These are phyloP conservation scores for Diadophis punctatus DNA, from an alignment of 2,113 vertebrate species.

Conservation along the genomic window DNA sequence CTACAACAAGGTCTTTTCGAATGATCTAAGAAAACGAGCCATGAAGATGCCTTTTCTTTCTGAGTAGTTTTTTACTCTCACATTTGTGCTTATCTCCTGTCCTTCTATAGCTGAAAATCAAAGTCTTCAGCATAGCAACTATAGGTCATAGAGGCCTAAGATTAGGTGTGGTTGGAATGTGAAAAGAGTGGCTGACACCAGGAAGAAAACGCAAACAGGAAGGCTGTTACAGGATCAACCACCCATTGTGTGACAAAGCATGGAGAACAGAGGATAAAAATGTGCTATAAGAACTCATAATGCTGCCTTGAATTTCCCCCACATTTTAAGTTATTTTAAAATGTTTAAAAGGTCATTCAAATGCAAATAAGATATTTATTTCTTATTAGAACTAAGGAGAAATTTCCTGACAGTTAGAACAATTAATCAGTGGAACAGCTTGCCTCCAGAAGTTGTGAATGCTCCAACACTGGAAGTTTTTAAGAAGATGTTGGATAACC, in stretches of 20 bases:
- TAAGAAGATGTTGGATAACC: too few relatives aligned
- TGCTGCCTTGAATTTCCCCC: not conserved
- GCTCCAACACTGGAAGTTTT: too few relatives aligned
- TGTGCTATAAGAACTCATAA: not conserved
- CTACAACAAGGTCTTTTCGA: not conserved
- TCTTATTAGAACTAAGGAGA: too few relatives aligned
- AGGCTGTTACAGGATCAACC: not conserved
- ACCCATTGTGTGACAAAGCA: not conserved
- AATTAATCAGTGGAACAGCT: too few relatives aligned
- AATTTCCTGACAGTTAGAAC: too few relatives aligned
- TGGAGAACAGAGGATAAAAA: not conserved
- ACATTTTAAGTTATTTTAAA: not conserved
- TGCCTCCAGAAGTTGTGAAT: too few relatives aligned
- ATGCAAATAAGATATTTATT: not conserved
- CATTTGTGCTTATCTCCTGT: not conserved
- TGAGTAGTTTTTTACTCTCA: not conserved
- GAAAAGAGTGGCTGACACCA: not conserved
- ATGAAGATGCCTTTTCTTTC: not conserved
- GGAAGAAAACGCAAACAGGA: not conserved
- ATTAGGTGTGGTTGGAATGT: slow-evolving; percentile 16
- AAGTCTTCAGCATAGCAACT: not conserved
- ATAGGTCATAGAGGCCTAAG: not conserved
- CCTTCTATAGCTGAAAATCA: not conserved
- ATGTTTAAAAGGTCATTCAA: not conserved
- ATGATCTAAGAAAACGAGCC: not conserved